phyloP scores from a whole-genome alignment of 2,797 vertebrate genomes.

The Pogoniulus pusillus region DNA sequence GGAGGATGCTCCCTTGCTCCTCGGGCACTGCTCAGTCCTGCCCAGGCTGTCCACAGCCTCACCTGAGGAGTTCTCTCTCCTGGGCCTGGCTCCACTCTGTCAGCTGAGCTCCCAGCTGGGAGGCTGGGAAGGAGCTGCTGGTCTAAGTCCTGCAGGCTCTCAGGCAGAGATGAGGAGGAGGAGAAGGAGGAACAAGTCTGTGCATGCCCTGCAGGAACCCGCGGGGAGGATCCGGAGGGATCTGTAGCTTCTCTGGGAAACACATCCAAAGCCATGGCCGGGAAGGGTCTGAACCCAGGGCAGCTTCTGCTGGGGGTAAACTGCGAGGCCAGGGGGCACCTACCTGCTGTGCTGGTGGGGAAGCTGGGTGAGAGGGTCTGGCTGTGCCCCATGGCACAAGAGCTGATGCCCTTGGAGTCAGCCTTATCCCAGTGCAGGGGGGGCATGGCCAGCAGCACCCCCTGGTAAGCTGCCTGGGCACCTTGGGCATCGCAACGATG shows the following conservation, averaged over 20 bases:
- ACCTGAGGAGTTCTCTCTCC: fast-evolving
- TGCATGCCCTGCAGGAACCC: not conserved
- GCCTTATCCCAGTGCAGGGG: fast-evolving
- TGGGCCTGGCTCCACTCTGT: not conserved
- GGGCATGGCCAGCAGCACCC: not conserved
- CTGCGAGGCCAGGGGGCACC: not conserved
- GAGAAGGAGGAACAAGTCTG: constrained; percentile 36
- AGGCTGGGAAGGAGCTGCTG: not conserved
- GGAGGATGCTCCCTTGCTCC: not conserved
- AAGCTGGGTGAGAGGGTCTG: fast-evolving
- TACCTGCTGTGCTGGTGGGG: not conserved
- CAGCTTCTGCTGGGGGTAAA: not conserved
- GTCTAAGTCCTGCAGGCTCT: not conserved
- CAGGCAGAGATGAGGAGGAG: not conserved
- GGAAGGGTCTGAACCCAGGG: not conserved
- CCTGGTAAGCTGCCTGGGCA: fast-evolving
- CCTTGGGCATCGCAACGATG: fast-evolving
- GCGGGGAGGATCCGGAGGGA: not conserved
- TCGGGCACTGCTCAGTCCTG: not conserved
- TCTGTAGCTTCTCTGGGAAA: not conserved
- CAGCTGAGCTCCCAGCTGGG: not conserved
- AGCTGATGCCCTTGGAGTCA: not conserved
- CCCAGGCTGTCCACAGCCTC: fast-evolving
- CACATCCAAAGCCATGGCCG: fast-evolving
- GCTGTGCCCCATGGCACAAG: not conserved